Base-by-base conservation (phyloP, 2,797 vertebrate species). In the Leptodactylus fallax region DNA sequence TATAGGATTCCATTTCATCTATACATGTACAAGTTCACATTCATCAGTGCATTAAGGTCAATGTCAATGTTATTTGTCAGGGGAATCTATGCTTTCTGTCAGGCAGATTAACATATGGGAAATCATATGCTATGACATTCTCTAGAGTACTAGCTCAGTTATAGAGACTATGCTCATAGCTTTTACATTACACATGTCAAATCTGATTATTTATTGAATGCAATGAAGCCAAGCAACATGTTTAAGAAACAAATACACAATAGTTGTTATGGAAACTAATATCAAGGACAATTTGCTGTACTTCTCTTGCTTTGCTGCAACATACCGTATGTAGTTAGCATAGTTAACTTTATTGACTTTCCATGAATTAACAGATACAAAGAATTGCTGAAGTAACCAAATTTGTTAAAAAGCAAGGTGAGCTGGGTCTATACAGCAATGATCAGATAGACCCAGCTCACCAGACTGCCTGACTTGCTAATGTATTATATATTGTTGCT, bases 101-200 rank as follows among this genome's bases (percentile, higher is more conserved):
- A n/a, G 71, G 71, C 71, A 74, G 47, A 74, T 74, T 51, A 74
- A 49, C 71, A 49, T 51, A 74, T 49, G 7, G 71, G 9, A 21
- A 74, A 74, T 74, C 71, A 74, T 45, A 72, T 74, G 47, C n/a
- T 12, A 21, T 74, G 71, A 49, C 71, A 74, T 74, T 74, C 45
- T n/a, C 71, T 74, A n/a, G 19, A 49, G 45, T 49, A 74, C 19
- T n/a, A 74, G 19, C 47, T 74, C 71, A 47, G 45, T 12, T 74
- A 49, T 45, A 21, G 71, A 49, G 21, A n/a, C 12, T 51, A 21
- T 74, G 45, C 4, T 51, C 71, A 74, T 74, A 7, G 71, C 21
- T 74, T 72, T 51, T 13, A 74, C 19, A 74, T 49, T 51, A 21
- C 17, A 72, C 10, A 74, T 51, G 45, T 74, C 71, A 74, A 74